Evolutionary conservation across 2,113 vertebrate species (phyloP).

Genomic region (Sander lucioperca): DNA sequence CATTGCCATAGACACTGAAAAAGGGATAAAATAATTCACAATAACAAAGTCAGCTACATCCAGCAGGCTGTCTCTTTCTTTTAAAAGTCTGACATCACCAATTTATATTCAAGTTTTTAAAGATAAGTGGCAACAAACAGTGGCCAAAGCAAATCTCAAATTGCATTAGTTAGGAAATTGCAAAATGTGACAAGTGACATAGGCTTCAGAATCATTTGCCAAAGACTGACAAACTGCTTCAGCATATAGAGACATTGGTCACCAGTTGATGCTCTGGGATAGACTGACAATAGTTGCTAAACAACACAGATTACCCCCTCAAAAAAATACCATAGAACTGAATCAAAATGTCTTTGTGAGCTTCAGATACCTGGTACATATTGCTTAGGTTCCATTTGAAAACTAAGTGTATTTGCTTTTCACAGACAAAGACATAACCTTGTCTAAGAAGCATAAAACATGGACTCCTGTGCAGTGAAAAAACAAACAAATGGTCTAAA

Average conservation of each 20-base stretch:
- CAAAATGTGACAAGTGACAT: slow-evolving; percentile 20
- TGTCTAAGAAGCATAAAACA: slow-evolving; percentile 4
- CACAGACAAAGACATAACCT: neutral
- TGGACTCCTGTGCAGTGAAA: slow-evolving; percentile 7
- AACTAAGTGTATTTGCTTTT: neutral
- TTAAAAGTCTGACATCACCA: slow-evolving; percentile 30
- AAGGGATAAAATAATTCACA: slow-evolving; percentile 46
- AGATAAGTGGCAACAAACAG: slow-evolving; percentile 42
- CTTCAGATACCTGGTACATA: neutral
- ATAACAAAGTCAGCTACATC: slow-evolving; percentile 36
- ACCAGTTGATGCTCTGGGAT: slow-evolving; percentile 7
- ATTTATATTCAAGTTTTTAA: slow-evolving; percentile 41
- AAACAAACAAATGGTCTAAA: slow-evolving; percentile 22
- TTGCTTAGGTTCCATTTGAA: slow-evolving; percentile 4
- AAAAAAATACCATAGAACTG: slow-evolving; percentile 3
- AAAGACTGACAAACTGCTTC: slow-evolving; percentile 27
- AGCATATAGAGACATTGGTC: slow-evolving; percentile 13
- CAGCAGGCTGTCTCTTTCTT: slow-evolving; percentile 23
- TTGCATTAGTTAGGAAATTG: slow-evolving; percentile 14
- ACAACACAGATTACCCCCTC: neutral
- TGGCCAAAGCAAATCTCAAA: slow-evolving; percentile 12
- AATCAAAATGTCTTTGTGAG: neutral
- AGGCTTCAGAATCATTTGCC: slow-evolving; percentile 15
- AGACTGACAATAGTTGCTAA: slow-evolving; percentile 4
- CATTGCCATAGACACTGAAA: slow-evolving; percentile 43